Percentiles rank a stretch among this genome's conserved stretches.
phyloP scores from a whole-genome alignment of 2,113 vertebrate genomes.

The Sialia sialis region DNA sequence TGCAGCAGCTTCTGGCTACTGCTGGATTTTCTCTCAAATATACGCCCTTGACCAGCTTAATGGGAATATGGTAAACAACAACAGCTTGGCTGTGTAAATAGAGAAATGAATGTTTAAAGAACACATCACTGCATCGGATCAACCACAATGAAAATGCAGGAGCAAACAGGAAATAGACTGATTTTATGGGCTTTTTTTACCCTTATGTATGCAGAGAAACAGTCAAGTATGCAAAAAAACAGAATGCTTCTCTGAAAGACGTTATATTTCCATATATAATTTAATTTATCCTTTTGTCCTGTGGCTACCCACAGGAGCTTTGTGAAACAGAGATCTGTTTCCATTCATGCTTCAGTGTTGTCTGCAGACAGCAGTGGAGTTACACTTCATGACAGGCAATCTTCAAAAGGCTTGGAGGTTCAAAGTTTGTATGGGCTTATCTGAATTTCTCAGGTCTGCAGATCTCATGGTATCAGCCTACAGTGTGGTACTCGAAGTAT shows the following conservation, averaged over 20 bases:
- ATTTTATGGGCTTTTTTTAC: not conserved
- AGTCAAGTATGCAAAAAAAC: not conserved
- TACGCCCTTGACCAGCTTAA: not conserved
- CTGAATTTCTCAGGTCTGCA: slow-evolving; percentile 47
- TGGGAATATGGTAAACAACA: not conserved
- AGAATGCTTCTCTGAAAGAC: not conserved
- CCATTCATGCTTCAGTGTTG: not conserved
- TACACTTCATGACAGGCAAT: not conserved
- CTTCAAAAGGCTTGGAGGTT: slow-evolving; percentile 41
- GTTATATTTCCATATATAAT: not conserved
- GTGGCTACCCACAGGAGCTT: not conserved
- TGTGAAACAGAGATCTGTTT: slow-evolving; percentile 26
- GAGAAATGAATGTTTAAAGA: slow-evolving; percentile 8
- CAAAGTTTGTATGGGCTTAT: slow-evolving; percentile 41
- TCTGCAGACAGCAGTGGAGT: not conserved
- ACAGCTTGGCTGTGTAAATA: slow-evolving; percentile 16
- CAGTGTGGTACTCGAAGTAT: slow-evolving; percentile 16
- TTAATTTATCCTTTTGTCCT: not conserved
- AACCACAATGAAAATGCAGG: not conserved
- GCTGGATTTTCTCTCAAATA: not conserved
- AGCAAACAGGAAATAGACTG: not conserved
- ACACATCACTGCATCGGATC: not conserved
- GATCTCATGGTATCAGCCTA: slow-evolving; percentile 38
- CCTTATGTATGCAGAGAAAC: not conserved
- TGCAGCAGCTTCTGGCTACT: not conserved